phyloP scores from a whole-genome alignment of 2,888 invertebrate genomes.

The Drosophila lacicola region DNA sequence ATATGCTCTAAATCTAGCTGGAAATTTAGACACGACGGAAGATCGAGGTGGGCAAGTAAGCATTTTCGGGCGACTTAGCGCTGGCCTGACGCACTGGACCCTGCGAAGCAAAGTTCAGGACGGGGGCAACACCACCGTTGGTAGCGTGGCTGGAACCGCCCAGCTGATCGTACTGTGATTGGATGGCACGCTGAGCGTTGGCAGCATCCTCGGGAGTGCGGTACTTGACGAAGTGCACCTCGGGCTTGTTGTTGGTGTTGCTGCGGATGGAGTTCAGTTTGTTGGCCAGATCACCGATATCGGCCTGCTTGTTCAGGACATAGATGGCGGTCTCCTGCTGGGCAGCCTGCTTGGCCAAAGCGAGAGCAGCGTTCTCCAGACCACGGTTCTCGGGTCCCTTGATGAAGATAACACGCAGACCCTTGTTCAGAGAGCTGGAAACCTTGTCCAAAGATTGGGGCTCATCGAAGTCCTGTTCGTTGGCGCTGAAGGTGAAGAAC shows the following conservation, averaged over 20 bases:
- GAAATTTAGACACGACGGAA: constrained; percentile 74
- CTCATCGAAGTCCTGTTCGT: constrained; percentile 81
- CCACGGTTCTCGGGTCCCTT: constrained; percentile 83
- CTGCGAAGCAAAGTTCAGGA: constrained; percentile 80
- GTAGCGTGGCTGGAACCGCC: constrained; percentile 67
- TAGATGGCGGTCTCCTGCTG: constrained; percentile 82
- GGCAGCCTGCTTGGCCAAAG: constrained; percentile 75
- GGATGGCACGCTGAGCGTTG: constrained; percentile 82
- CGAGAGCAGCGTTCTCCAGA: constrained; percentile 76
- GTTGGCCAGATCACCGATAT: constrained; percentile 75
- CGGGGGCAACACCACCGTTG: constrained; percentile 80
- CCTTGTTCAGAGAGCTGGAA: constrained; percentile 73
- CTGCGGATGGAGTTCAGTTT: constrained; percentile 73
- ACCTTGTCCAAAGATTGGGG: constrained; percentile 61
- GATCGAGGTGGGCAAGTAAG: constrained; percentile 74
- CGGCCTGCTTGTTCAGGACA: constrained; percentile 82
- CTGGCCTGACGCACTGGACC: constrained; percentile 52
- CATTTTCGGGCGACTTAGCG: constrained; percentile 65
- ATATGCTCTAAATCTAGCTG: constrained; percentile 38
- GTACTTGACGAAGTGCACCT: constrained; percentile 84
- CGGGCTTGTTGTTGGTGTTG: constrained; percentile 78
- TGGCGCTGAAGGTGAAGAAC: constrained; percentile 82
- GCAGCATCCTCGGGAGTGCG: constrained; percentile 83
- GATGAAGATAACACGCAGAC: constrained; percentile 83
- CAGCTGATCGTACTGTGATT: constrained; percentile 77